Percentiles rank a stretch among this genome's conserved stretches.
Evolutionary conservation across 2,113 vertebrate species (phyloP).

Genomic region (Menura novaehollandiae): DNA sequence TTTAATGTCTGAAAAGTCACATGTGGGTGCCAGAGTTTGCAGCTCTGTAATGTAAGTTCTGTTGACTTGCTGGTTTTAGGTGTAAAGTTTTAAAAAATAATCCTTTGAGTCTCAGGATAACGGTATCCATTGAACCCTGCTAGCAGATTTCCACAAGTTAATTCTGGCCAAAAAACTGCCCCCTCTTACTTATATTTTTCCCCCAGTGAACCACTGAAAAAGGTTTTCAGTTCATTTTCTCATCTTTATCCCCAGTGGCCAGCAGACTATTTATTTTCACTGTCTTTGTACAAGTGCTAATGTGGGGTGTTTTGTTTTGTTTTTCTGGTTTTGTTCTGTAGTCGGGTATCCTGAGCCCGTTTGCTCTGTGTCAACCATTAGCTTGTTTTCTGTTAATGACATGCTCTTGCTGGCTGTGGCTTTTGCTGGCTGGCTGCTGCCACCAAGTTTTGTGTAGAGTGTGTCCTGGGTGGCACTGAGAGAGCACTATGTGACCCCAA

Average conservation of each 20-base stretch:
- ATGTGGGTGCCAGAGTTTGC: constrained; percentile 30
- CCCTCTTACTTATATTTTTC: not conserved
- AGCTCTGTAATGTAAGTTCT: not conserved
- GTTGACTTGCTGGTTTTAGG: not conserved
- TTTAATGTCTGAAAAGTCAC: constrained; percentile 36
- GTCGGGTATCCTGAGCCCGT: not conserved
- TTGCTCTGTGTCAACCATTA: not conserved
- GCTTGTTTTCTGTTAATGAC: not conserved
- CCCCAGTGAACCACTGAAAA: not conserved
- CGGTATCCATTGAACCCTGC: not conserved
- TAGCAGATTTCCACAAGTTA: not conserved
- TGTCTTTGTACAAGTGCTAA: not conserved
- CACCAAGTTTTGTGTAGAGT: not conserved
- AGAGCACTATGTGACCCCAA: not conserved
- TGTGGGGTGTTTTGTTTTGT: not conserved
- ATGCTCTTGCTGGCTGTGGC: not conserved
- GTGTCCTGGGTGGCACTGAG: not conserved
- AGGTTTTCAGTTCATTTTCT: not conserved
- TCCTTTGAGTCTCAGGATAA: not conserved
- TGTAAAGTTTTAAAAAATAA: not conserved
- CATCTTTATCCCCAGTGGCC: not conserved
- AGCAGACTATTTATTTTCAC: constrained; percentile 7
- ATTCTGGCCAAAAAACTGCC: not conserved
- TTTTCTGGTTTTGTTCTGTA: not conserved
- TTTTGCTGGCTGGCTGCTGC: not conserved